phyloP scores from a whole-genome alignment of 2,888 invertebrate species.

The Lottia scabra region DNA sequence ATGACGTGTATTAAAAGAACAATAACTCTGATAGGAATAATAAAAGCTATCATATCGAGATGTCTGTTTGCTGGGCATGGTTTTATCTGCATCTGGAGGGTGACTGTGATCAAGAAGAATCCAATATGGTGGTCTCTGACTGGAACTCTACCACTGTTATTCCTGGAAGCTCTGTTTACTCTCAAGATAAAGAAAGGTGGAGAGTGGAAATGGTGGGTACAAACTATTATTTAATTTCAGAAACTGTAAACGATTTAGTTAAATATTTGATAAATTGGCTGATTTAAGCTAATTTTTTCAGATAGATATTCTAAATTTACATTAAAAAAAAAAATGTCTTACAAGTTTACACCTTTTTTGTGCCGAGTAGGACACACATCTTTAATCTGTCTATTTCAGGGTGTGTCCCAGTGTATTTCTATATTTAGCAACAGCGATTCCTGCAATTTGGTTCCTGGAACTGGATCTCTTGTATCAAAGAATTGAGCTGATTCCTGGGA shows the following conservation, averaged over 20 bases:
- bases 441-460: slow-evolving; percentile 92
- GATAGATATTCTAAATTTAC: no score
- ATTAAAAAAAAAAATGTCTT: no score
- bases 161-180: slow-evolving; percentile 89
- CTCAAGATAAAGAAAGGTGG: slow-evolving; percentile 89
- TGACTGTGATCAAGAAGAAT: slow-evolving; percentile 80
- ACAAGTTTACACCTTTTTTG: no score
- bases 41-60: slow-evolving; percentile 44
- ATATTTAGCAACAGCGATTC: slow-evolving; percentile 87
- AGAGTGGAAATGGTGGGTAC: slow-evolving; percentile 84
- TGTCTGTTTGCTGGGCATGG: slow-evolving; percentile 78
- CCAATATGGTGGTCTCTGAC: slow-evolving; percentile 84
- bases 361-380: no score
- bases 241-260: not conserved
- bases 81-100: slow-evolving; percentile 89
- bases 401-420: slow-evolving; percentile 93
- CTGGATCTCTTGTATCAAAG: slow-evolving; percentile 82
- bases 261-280: no score
- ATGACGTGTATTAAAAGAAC: slow-evolving; percentile 29
- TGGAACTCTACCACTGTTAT: slow-evolving; percentile 82
- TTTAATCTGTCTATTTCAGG: slow-evolving; percentile 70
- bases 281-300: no score
- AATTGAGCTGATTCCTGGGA: slow-evolving; percentile 6
- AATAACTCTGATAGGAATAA: slow-evolving; percentile 27
- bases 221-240: not conserved